Evolutionary conservation across 2,113 vertebrate species (phyloP), one percentile per base, ranked within the genome.

Genomic region (Parus major): DNA sequence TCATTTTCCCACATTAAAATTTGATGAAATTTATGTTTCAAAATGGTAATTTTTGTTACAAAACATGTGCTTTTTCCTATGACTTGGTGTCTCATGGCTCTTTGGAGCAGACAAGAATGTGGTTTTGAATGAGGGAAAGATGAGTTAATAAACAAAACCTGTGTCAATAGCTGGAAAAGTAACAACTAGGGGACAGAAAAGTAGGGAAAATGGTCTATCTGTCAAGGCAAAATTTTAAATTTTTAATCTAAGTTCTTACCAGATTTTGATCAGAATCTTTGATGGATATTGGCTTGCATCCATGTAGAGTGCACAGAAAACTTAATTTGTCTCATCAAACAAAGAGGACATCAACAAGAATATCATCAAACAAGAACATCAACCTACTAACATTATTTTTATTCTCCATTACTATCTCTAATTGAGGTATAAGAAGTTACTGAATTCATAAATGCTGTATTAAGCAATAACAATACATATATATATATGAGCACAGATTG

Each of bases 101-200:
- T 71, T 70, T 80, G 55, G 18, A 90, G 20, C 2, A 39, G 28
- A 36, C 15, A 76, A 57, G 4, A 33, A 14, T 17, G 12, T 23
- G 47, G 47, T 65, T 88, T 72, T 61, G 28, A 18, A 63, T 24
- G 4, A 70, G 9, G 5, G 88, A 57, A 15, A 7, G 4, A 76
- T 18, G 5, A 12, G 9, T 41, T 83, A 88, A 49, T 49, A 56
- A n/a, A 29, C 8, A 72, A 61, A 83, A 6, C 19, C 11, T 50
- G 20, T 31, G 13, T 35, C 50, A 61, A 33, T 29, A 87, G 5
- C 3, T 31, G 33, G 27, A 79, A 61, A 42, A 49, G 4, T 39
- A 52, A 84, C 7, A 72, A 3, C 29, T 53, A 41, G 2, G 1
- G 1, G 6, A 8, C 2, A 8, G 5, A 12, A 81, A 42, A 14